Evolutionary conservation across 1,140 invertebrate species (phyloP), one percentile per base, ranked within the genome.

Genomic region (Brachionus koreanus): DNA sequence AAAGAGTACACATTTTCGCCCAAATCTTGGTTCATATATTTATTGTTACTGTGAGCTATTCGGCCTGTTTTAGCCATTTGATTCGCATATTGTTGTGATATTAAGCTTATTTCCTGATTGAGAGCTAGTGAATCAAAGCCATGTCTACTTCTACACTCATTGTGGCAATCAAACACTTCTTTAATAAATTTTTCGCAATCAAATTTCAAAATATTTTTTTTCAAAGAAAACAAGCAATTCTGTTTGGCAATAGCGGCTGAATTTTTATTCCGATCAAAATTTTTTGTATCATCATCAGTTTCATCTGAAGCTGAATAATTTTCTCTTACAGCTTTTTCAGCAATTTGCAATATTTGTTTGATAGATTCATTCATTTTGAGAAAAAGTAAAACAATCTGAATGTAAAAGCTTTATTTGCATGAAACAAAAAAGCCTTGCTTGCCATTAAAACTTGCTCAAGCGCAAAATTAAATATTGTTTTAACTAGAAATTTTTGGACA

Each of bases 41-140:
- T 84, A 85, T 92, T 91, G 83, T 83, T 19, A 83, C 94, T 92
- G 86, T 96, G 94, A 83, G 93, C 90, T 84, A 95, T 90, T 69
- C 88, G 89, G 49, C 92, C 91, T 82, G 88, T 91, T 39, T 90
- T 89, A 1, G 92, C 92, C 33, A 95, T 85, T 77, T 91, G 89
- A 82, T 93, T 92, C 0, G 94, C 94, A 94, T 94, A 95, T 86
- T 93, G 92, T 87, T 94, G 92, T 77, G 92, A 92, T 19, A 83
- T 63, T 5, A 83, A 82, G 82, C 87, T 87, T 85, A 92, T 91
- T 86, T 92, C 91, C 86, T 91, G 91, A 85, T 89, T 93, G 2
- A 93, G 86, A 85, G 90, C 90, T 39, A 94, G 86, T 3, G 91
- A 90, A 2, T 91, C 89, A 1, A 91, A 92, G 52, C 91, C 91